These are phyloP conservation scores for Poeciliopsis prolifica DNA, from an alignment of 2,113 vertebrate genomes.

Conservation along the genomic window DNA sequence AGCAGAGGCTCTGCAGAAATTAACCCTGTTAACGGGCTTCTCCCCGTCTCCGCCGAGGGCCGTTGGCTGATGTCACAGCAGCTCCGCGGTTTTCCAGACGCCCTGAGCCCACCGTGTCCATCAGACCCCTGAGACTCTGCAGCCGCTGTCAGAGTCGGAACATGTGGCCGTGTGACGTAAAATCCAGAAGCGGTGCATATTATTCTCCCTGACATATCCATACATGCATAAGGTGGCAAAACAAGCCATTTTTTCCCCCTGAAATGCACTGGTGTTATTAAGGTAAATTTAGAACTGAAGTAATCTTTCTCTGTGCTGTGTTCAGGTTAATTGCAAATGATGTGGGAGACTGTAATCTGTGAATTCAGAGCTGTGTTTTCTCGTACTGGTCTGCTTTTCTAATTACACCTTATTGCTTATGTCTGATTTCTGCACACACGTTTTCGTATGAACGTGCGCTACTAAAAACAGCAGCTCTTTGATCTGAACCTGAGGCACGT, in stretches of 20 bases:
- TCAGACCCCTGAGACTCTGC: constrained; percentile 34
- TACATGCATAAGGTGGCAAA: constrained; percentile 44
- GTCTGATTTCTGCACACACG: constrained; percentile 58
- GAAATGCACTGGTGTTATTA: constrained; percentile 48
- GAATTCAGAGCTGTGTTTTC: constrained; percentile 71
- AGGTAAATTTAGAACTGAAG: constrained; percentile 56
- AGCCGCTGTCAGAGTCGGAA: constrained; percentile 40
- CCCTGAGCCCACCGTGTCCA: constrained; percentile 42
- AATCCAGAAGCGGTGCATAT: constrained; percentile 42
- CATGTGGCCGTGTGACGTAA: constrained; percentile 43
- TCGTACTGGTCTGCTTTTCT: constrained; percentile 65
- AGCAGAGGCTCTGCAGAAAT: constrained; percentile 70
- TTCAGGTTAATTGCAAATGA: constrained; percentile 66
- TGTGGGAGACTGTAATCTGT: constrained; percentile 56
- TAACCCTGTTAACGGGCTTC: constrained; percentile 51
- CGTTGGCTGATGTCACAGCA: constrained; percentile 65
- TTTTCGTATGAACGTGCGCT: constrained; percentile 55
- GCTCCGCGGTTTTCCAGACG: constrained; percentile 68
- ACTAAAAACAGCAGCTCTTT: constrained; percentile 50
- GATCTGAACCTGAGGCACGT: not conserved
- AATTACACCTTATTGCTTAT: constrained; percentile 62
- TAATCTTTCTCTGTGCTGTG: constrained; percentile 56
- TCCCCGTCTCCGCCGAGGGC: constrained; percentile 45
- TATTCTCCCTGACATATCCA: constrained; percentile 52
- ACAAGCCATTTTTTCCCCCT: constrained; percentile 19